Evolutionary conservation across 2,888 invertebrate species (phyloP), one percentile per base, ranked within the genome.

Genomic region (Zelleria hepariella): DNA sequence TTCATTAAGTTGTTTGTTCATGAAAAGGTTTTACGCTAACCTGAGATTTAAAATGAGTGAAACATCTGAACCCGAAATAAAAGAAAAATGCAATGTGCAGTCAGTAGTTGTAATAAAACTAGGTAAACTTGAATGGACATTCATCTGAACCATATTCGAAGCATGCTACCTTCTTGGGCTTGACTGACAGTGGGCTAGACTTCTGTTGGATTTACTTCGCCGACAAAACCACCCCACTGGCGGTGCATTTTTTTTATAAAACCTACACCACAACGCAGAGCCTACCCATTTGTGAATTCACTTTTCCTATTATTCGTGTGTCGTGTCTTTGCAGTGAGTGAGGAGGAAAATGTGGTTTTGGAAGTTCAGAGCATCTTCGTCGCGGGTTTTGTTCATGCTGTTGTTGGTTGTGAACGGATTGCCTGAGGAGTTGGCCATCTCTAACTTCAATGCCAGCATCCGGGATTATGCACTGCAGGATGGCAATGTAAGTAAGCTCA

Each of bases 231-330:
- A 61, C 80, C 78, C 68, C 60, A 62, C n/a, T n/a, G n/a, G n/a
- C n/a, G n/a, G n/a, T n/a, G n/a, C 58, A 55, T 61, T 67, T 68
- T 75, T 82, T 83, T 84, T 83, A 86, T 86, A 86, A 80, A 82
- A 75, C 71, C 70, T 67, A 72, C 69, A 63, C 71, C 69, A 66
- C 67, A 69, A 68, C 62, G 62, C 67, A 68, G 66, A 67, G 65
- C 57, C 59, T 58, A 42, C 15, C 32, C 32, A 42, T 42, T 42
- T 42, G 3, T 10, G 15, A 15, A 42, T 42, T 42, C 15, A 32
- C 15, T 42, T 42, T 42, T 42, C 15, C 15, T 3, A 42, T 42
- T 42, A 7, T 42, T n/a, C n/a, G n/a, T n/a, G n/a, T n/a, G n/a
- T n/a, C n/a, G n/a, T n/a, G n/a, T n/a, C n/a, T n/a, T n/a, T n/a